Evolutionary conservation across 1,140 invertebrate species (phyloP).

Genomic region (Lordiphosa stackelbergi): DNA sequence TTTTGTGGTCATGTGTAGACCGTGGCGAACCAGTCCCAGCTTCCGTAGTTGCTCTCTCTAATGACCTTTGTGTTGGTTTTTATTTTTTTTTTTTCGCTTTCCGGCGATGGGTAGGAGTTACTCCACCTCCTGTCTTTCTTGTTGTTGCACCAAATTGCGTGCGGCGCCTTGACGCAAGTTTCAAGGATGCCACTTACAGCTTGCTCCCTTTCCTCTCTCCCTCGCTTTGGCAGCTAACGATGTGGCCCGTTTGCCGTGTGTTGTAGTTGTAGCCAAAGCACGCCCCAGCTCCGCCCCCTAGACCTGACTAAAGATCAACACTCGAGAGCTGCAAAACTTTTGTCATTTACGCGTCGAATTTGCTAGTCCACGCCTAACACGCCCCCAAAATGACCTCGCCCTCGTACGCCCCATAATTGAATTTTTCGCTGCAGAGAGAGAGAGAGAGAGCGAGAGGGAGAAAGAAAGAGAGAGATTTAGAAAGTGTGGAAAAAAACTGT

Average conservation of each 20-base stretch:
- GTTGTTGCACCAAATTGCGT: constrained; percentile 65
- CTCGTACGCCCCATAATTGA: constrained; percentile 55
- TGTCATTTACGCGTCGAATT: constrained; percentile 71
- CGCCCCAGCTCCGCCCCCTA: constrained; percentile 18
- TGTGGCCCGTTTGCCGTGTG: constrained; percentile 54
- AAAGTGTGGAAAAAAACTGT: too few species aligned
- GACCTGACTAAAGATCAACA: constrained; percentile 68
- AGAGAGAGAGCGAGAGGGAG: not conserved
- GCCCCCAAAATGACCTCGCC: constrained; percentile 34
- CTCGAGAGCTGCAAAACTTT: constrained; percentile 64
- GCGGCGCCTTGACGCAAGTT: constrained; percentile 58
- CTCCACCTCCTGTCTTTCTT: constrained; percentile 1
- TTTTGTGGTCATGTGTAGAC: constrained; percentile 5
- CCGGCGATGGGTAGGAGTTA: not conserved
- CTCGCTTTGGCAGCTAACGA: constrained; percentile 57
- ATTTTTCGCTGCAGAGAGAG: constrained; percentile 44
- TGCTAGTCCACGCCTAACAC: constrained; percentile 16
- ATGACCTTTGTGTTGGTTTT: constrained; percentile 11
- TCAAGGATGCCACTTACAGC: constrained; percentile 69
- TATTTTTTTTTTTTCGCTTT: constrained; percentile 2
- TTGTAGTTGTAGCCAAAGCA: constrained; percentile 21
- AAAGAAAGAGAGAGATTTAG: not conserved
- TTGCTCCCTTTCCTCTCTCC: not conserved
- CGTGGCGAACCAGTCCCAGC: constrained; percentile 2
- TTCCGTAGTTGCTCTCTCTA: constrained; percentile 3